Evolutionary conservation across 2,888 invertebrate species (phyloP), one percentile per base, ranked within the genome.

Genomic region (Trilocha varians): DNA sequence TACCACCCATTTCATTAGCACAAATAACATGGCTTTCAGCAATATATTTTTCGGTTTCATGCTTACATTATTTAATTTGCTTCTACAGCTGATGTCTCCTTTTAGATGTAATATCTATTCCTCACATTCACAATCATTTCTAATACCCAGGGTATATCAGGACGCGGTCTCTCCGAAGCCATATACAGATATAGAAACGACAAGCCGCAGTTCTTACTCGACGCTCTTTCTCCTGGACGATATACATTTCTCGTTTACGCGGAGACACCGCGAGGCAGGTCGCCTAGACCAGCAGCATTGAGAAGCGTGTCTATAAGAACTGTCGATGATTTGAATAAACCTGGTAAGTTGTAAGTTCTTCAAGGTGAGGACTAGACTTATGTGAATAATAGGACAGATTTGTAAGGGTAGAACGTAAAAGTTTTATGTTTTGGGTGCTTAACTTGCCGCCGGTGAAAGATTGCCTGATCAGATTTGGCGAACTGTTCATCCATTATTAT

Each of bases 171-270:
- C 32, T 80, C 75, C 1, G 78, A 89, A 61, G 88, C 90, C 52
- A 79, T 92, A 43, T 88, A 90, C 70, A 76, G 91, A 57, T 86
- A 89, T 59, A 80, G 91, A 66, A 88, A 91, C 71, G 84, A 88
- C 32, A 82, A 84, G 46, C 94, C 94, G 1, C 88, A 89, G 55
- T 94, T 94, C 61, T 87, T 91, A 37, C 82, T 94, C 43, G 91
- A 91, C 63, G 91, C 90, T 51, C 84, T 96, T 45, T 89, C 92
- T 44, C 91, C 94, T 13, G 94, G 93, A 40, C 88, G 90, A 53
- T 96, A 95, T 77, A 92, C 93, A 63, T 88, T 95, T 50, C 86
- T 91, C 49, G 91, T 95, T 18, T 95, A 93, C 69, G 93, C 95
- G 14, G 92, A 93, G 54, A 96, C 95, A 55, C 91, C 93, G 5